A percentile compares a stretch with the other conserved stretches of the same genome.
phyloP scores from a whole-genome alignment of 2,888 invertebrate genomes.

The Thymelicus lineola region DNA sequence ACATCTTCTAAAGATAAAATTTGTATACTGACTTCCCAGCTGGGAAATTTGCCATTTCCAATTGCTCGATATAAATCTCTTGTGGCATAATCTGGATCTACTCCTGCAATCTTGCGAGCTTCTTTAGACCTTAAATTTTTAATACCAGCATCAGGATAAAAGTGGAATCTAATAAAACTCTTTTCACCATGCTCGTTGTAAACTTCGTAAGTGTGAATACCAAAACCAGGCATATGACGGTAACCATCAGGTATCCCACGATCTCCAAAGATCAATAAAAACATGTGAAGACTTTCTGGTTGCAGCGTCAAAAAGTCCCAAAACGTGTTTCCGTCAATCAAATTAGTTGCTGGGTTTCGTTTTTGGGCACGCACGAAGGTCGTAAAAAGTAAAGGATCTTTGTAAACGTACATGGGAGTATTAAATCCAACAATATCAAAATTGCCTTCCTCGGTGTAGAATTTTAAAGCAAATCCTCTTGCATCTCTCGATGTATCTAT shows the following conservation, averaged over 20 bases:
- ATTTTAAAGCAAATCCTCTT: slow-evolving; percentile 95
- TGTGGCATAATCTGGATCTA: slow-evolving; percentile 94
- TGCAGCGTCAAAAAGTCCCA: slow-evolving; percentile 96
- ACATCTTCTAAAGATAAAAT: slow-evolving; percentile 93
- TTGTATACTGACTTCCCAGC: slow-evolving; percentile 92
- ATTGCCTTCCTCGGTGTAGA: slow-evolving; percentile 95
- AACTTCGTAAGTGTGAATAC: slow-evolving; percentile 95
- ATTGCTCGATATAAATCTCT: slow-evolving; percentile 95
- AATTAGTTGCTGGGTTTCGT: slow-evolving; percentile 93
- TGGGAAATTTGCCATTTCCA: slow-evolving; percentile 87
- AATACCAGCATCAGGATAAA: slow-evolving; percentile 94
- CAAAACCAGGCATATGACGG: slow-evolving; percentile 96
- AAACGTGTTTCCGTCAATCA: slow-evolving; percentile 94
- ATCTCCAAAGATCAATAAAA: slow-evolving; percentile 92
- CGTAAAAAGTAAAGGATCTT: slow-evolving; percentile 94
- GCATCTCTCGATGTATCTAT: slow-evolving; percentile 94
- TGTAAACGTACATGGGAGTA: slow-evolving; percentile 94
- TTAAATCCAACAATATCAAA: slow-evolving; percentile 96
- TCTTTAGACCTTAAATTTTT: slow-evolving; percentile 88
- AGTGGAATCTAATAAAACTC: slow-evolving; percentile 94
- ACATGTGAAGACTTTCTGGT: slow-evolving; percentile 94
- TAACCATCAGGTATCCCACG: slow-evolving; percentile 95
- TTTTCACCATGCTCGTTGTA: slow-evolving; percentile 89
- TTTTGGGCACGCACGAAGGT: slow-evolving; percentile 97
- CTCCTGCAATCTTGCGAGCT: slow-evolving; percentile 87